These are phyloP conservation scores for Stegophylla sp. DNA, from an alignment of 2,888 invertebrate species.

Conservation along the genomic window DNA sequence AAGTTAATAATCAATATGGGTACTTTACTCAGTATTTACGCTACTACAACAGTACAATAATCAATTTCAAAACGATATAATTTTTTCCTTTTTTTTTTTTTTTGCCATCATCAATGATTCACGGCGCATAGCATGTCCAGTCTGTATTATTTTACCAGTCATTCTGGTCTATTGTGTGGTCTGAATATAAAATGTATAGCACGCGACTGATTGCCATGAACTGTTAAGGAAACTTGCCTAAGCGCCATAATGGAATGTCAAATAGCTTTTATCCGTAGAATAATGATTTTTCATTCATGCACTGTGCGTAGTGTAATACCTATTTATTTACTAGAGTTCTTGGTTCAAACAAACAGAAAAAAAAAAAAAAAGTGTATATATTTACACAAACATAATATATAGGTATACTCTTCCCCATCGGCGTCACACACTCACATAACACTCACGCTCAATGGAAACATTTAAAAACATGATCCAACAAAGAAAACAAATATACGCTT, in stretches of 20 bases:
- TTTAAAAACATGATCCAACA: background rate
- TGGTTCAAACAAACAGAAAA: background rate
- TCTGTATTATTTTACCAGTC: conserved; percentile 58
- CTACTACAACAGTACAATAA: background rate
- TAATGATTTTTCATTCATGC: conserved; percentile 57
- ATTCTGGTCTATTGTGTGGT: conserved; percentile 56
- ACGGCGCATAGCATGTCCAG: conserved; percentile 42
- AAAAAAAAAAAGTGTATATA: background rate
- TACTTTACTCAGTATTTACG: conserved; percentile 39
- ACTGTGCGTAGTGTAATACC: conserved; percentile 31
- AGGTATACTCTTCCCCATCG: background rate
- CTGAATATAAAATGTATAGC: conserved; percentile 57
- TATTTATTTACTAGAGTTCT: conserved; percentile 43
- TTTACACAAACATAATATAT: background rate
- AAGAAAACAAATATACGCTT: no score
- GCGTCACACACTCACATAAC: background rate
- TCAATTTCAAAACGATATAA: conserved; percentile 41
- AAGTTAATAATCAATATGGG: background rate
- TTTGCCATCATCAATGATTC: conserved; percentile 42
- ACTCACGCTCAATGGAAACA: conserved; percentile 1
- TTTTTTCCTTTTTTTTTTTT: conserved; percentile 34
- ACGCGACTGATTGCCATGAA: conserved; percentile 54
- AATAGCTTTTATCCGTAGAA: conserved; percentile 53
- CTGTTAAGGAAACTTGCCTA: conserved; percentile 58
- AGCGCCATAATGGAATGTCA: conserved; percentile 58